A percentile compares a stretch with the other conserved stretches of the same genome.
These are phyloP conservation scores for Lepus americanus DNA, from an alignment of 2,113 vertebrate genomes.

Conservation along the genomic window DNA sequence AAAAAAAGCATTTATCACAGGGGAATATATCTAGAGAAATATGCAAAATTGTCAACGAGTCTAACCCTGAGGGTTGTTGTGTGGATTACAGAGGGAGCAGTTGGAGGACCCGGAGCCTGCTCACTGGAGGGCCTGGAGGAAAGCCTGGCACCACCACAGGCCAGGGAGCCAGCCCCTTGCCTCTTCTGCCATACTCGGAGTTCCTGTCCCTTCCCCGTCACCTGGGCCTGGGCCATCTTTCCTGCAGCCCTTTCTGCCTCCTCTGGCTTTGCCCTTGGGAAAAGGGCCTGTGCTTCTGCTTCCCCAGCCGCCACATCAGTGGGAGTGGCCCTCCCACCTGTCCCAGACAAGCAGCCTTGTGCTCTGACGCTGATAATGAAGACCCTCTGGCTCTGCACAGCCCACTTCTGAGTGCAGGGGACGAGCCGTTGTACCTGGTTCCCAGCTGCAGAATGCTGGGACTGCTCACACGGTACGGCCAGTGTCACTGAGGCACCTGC, in stretches of 20 bases:
- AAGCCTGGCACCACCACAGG: no score
- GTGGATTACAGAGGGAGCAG: background rate
- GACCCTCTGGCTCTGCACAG: background rate
- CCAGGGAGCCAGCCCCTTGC: background rate
- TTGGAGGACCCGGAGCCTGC: background rate
- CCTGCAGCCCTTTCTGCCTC: background rate
- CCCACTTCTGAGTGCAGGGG: background rate
- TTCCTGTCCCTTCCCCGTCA: background rate
- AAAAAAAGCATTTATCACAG: background rate
- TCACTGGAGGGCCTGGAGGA: background rate
- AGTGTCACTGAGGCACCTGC: background rate
- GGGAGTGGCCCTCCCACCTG: background rate
- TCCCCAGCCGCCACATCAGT: background rate
- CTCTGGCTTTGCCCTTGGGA: background rate
- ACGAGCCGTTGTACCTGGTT: background rate
- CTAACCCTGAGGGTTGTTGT: background rate
- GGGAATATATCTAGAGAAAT: background rate
- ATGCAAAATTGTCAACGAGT: background rate
- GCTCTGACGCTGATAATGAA: slow-evolving; percentile 5
- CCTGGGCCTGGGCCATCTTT: background rate
- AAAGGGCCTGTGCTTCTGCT: background rate
- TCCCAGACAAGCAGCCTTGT: background rate
- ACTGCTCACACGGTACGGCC: background rate
- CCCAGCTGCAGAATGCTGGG: background rate
- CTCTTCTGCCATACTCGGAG: background rate